phyloP scores from a whole-genome alignment of 2,888 invertebrate species.

The Tetranychus piercei region DNA sequence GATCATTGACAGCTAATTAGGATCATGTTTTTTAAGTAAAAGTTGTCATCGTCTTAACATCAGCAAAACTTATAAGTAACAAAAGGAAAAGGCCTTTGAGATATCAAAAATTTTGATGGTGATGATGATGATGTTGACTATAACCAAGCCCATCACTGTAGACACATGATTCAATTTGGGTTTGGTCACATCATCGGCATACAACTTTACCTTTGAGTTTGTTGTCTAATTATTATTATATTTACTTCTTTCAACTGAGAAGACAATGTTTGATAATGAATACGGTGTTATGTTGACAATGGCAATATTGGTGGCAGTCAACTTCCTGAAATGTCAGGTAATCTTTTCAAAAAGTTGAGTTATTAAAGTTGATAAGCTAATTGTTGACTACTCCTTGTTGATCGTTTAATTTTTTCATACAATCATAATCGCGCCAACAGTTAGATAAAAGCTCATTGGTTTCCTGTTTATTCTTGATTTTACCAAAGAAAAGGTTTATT shows the following conservation, averaged over 20 bases:
- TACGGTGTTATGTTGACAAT: neutral
- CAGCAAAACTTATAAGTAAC: neutral
- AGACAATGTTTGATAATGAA: neutral
- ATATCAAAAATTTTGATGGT: neutral
- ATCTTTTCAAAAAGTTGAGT: neutral
- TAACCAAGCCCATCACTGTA: neutral
- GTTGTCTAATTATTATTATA: neutral
- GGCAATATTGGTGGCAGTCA: neutral
- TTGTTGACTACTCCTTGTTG: neutral
- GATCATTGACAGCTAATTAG: too few species aligned
- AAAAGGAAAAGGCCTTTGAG: neutral
- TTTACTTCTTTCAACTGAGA: neutral
- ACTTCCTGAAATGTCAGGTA: neutral
- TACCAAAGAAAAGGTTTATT: too few species aligned
- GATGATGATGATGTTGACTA: neutral
- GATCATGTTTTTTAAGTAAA: too few species aligned
- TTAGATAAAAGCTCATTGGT: too few species aligned
- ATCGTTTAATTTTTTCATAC: neutral
- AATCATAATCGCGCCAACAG: too few species aligned
- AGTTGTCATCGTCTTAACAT: too few species aligned
- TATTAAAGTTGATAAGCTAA: neutral
- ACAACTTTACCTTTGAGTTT: neutral
- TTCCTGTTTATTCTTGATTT: too few species aligned
- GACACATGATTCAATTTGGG: neutral
- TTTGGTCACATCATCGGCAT: neutral